These are phyloP conservation scores for Neoniphon sammara DNA, from an alignment of 2,797 vertebrate species.

Conservation along the genomic window DNA sequence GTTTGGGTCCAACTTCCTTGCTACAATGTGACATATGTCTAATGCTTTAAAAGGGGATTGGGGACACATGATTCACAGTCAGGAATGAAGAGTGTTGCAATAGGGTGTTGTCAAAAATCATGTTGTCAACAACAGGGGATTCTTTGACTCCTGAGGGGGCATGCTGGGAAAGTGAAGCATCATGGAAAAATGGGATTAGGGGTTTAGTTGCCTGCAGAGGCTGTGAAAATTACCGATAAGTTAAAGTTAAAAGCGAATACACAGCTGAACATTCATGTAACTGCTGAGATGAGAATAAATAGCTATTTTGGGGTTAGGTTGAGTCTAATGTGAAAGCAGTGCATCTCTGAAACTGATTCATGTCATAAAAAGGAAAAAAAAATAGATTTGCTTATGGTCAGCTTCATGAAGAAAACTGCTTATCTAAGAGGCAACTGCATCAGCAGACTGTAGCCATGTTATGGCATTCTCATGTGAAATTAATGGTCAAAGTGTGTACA, in stretches of 20 bases:
- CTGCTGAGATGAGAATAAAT: neutral
- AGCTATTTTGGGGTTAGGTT: neutral
- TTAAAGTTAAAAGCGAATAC: slow-evolving; percentile 21
- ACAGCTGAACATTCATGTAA: neutral
- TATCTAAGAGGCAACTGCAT: neutral
- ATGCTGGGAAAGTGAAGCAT: slow-evolving; percentile 18
- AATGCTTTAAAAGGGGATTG: neutral
- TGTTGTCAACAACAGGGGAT: slow-evolving; percentile 4
- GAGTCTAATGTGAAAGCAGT: neutral
- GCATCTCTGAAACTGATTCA: neutral
- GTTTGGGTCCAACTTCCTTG: no score
- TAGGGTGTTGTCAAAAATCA: slow-evolving; percentile 6
- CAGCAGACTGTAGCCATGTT: neutral
- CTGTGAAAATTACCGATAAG: neutral
- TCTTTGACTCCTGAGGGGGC: neutral
- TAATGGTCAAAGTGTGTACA: slow-evolving; percentile 1
- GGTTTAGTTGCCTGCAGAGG: slow-evolving; percentile 10
- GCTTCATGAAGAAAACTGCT: slow-evolving; percentile 25
- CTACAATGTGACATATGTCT: no score
- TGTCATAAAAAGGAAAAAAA: neutral
- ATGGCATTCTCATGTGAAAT: slow-evolving; percentile 25
- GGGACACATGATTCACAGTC: neutral
- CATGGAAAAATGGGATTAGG: slow-evolving; percentile 23
- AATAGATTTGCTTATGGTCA: neutral
- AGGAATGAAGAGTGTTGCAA: neutral